Conservation (phyloP, 2,888 invertebrate genomes). For the Andricus quercusramuli region DNA sequence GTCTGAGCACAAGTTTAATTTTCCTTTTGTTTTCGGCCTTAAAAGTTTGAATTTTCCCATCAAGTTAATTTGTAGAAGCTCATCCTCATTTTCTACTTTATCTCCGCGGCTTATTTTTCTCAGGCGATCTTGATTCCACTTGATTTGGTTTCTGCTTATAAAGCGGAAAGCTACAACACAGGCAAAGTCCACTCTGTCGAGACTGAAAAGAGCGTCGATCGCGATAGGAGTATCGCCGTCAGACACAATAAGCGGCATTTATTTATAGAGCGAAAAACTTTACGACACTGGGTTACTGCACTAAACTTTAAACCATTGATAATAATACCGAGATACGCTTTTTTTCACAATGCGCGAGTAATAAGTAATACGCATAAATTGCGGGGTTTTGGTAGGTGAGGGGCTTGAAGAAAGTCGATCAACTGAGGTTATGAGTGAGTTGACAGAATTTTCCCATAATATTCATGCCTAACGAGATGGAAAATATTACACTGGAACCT, state of each 20-base stretch:
- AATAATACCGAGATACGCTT: constrained; percentile 21
- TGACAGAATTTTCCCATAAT: constrained; percentile 29
- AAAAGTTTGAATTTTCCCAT: neutral
- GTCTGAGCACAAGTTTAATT: too few species aligned
- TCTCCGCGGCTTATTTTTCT: neutral
- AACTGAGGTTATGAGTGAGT: constrained; percentile 19
- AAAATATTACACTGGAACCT: neutral
- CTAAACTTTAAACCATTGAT: constrained; percentile 59
- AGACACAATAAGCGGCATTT: constrained; percentile 67
- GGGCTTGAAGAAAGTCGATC: neutral
- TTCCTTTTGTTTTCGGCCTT: neutral
- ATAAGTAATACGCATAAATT: neutral
- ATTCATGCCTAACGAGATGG: neutral
- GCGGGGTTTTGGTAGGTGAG: neutral
- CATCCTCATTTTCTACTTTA: neutral
- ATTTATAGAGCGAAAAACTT: constrained; percentile 62
- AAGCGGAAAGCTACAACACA: constrained; percentile 49
- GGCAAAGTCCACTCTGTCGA: constrained; percentile 56
- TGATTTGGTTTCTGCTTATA: neutral
- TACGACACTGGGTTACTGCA: constrained; percentile 59
- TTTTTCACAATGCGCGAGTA: constrained; percentile 1
- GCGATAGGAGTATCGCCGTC: constrained; percentile 62
- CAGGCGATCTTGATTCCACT: neutral
- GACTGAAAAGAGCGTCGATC: constrained; percentile 53
- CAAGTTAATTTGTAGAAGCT: neutral